These are phyloP conservation scores for Triops cancriformis DNA, from an alignment of 1,140 invertebrate genomes.

Conservation along the genomic window DNA sequence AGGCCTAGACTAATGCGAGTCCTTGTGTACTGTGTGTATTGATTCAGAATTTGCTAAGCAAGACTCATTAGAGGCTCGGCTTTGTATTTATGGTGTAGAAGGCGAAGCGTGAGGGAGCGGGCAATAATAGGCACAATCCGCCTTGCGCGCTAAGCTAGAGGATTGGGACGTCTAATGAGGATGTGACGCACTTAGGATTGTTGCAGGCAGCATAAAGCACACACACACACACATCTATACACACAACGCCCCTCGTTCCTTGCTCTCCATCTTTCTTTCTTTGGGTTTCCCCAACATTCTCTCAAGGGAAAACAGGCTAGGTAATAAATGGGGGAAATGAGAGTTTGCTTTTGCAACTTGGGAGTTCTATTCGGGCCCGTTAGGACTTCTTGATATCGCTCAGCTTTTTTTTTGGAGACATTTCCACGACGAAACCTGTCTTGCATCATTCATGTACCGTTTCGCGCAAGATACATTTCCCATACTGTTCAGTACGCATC, in stretches of 20 bases:
- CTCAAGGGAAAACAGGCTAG: background rate
- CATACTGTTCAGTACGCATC: no score
- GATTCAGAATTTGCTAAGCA: background rate
- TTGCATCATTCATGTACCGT: background rate
- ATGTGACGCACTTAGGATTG: constrained; percentile 10
- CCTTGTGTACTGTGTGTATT: background rate
- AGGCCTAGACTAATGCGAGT: background rate
- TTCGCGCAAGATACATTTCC: no score
- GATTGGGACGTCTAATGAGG: constrained; percentile 9
- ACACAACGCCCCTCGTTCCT: background rate
- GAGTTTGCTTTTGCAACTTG: background rate
- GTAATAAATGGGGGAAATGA: background rate
- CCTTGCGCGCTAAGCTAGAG: constrained; percentile 3
- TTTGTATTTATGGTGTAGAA: constrained; percentile 7
- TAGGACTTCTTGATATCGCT: background rate
- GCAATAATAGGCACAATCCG: constrained; percentile 9
- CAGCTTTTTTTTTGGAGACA: background rate
- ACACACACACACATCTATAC: background rate
- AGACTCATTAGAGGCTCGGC: constrained; percentile 3
- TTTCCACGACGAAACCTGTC: background rate
- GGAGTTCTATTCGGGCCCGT: background rate
- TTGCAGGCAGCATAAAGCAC: background rate
- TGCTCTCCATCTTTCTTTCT: background rate
- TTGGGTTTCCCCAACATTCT: background rate
- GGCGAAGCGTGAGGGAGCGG: background rate